Conservation (phyloP, 2,797 vertebrate genomes). For the Sardinella longiceps region DNA sequence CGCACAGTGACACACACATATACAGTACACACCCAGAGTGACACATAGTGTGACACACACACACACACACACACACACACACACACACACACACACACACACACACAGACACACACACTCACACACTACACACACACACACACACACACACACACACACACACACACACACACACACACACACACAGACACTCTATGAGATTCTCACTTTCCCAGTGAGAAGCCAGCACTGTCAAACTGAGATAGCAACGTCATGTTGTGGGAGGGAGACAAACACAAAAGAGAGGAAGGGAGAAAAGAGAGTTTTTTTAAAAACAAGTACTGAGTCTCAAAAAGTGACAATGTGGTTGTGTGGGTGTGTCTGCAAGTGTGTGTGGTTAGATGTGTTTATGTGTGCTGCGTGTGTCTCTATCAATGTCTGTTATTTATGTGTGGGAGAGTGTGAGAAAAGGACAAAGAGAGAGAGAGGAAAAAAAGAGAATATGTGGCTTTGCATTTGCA, state of each 20-base stretch:
- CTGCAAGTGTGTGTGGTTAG: no score
- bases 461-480: conserved; percentile 26
- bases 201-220: conserved; percentile 81
- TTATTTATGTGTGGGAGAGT: not conserved
- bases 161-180: conserved; percentile 6
- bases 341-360: conserved; percentile 47
- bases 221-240: conserved; percentile 79
- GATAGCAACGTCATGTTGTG: conserved; percentile 71
- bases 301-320: conserved; percentile 71
- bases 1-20: no score
- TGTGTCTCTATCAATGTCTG: no score
- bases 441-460: not conserved
- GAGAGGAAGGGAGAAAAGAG: conserved; percentile 54
- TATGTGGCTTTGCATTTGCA: conserved; percentile 30
- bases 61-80: not conserved
- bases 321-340: conserved; percentile 70
- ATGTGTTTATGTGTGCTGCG: no score
- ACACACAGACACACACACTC: no score
- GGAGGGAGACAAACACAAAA: conserved; percentile 9
- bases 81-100: not conserved
- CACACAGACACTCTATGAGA: not conserved
- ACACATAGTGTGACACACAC: not conserved
- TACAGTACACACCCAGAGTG: no score
- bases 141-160: not conserved
- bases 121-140: no score